Percentiles rank a stretch among this genome's conserved stretches.
Conservation (phyloP, 2,113 vertebrate genomes). For the Bombycilla garrulus region DNA sequence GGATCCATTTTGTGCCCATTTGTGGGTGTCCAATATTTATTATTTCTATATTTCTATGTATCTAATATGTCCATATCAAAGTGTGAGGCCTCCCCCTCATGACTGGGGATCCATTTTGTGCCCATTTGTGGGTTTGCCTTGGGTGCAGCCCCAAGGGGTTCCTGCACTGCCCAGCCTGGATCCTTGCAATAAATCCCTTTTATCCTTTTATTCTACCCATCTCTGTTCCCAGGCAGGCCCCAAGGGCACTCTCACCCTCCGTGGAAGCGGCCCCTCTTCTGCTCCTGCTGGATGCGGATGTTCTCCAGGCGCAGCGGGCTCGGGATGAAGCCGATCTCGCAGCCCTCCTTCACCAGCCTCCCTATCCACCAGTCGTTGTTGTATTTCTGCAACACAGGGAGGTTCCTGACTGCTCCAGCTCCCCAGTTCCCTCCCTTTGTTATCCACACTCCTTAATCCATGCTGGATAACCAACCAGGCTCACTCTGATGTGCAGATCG, state of each 20-base stretch:
- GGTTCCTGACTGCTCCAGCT: neutral
- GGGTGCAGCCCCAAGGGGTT: too few relatives aligned
- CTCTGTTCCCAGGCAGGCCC: too few relatives aligned
- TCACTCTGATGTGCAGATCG: accelerated
- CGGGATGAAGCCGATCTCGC: constrained; percentile 96
- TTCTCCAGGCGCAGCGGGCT: constrained; percentile 94
- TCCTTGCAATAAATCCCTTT: too few relatives aligned
- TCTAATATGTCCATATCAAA: too few relatives aligned
- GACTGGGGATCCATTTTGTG: too few relatives aligned
- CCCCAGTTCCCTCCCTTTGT: neutral
- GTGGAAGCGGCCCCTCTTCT: constrained; percentile 93
- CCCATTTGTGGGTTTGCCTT: too few relatives aligned
- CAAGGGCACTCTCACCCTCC: constrained; percentile 79
- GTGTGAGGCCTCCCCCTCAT: too few relatives aligned
- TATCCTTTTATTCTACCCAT: too few relatives aligned
- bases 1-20: too few relatives aligned
- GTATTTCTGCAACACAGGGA: constrained; percentile 85
- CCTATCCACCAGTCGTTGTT: constrained; percentile 99
- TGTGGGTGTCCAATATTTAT: too few relatives aligned
- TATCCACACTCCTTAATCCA: neutral
- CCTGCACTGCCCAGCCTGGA: too few relatives aligned
- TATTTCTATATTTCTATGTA: too few relatives aligned
- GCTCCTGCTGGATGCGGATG: constrained; percentile 92
- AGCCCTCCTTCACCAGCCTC: constrained; percentile 95
- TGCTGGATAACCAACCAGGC: accelerated